Base-by-base conservation (phyloP, 92 coral and sea anemone genomes). In the Palythoa caribaeorum region DNA sequence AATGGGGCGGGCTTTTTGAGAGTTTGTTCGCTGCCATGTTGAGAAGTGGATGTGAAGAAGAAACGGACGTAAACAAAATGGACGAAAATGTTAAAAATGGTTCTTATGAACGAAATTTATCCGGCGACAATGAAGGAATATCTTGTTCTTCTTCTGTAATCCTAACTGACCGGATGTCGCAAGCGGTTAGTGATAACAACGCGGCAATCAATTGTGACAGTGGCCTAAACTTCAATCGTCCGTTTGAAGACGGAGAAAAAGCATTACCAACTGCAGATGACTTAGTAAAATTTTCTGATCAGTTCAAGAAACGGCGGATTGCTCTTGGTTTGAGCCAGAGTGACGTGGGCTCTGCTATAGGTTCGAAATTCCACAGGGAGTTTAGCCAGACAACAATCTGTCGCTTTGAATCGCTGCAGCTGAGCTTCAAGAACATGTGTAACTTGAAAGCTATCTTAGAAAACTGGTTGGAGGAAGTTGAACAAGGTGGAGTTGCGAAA, bases 381-480 rank as follows among this genome's bases (percentile, higher is more conserved):
- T 81, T 81, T 35, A 81, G 86, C 86, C 86, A 81, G 76, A 81
- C 86, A 8, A 81, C 86, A 1, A 81, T 81, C 76, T 81, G 86
- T 38, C 86, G 86, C 62, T 81, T 81, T 37, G 86, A 81, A 81
- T 60, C 74, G 9, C 28, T 81, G 44, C 86, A 81, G 62, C 75
- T 81, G 5, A 81, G 86, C 20, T 81, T 81, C 40, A 81, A 66
- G 44, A 81, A 81, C 74, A 81, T 81, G 86, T 81, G 86, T 44
- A 66, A 81, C 38, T 81, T 81, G 86, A 81, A 81, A 66, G 75
- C 62, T 36, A 66, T 81, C 76, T 38, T 81, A 71, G 86, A 81
- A 48, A 81, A 81, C 1, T 81, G 86, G 86, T 48, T 81, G 21
- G 86, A 81, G 52, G 86, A 81, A 0, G 86, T 81, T 66, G 86